Base-by-base conservation (phyloP, 2,888 invertebrate genomes). In the Drosophila parthenogenetica region DNA sequence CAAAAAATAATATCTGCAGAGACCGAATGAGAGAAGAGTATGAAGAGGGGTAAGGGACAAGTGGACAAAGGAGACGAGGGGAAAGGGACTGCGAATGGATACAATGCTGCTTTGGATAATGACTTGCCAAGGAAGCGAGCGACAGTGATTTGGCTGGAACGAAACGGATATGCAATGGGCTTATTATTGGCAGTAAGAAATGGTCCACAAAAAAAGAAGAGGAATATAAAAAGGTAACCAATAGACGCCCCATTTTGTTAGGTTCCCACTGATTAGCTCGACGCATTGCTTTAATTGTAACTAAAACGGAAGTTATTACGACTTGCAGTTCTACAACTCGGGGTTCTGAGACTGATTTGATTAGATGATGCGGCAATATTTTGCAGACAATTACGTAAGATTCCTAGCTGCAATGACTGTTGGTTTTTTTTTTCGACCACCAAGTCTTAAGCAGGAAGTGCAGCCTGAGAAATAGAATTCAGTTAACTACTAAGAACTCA, bases 271-370 rank as follows among this genome's bases (percentile, higher is more conserved):
- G 88, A 84, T 84, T 89, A 89, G 83, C 88, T 73, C 29, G 64
- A 10, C 25, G 69, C 69, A 87, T 85, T 80, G 78, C 40, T 82
- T 89, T 89, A 86, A 86, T 86, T 89, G 89, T 83, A 73, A 69
- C 58, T 59, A 63, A 83, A 89, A 74, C 85, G 85, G 85, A 86
- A 89, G 90, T 90, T 78, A 87, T 89, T 86, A 86, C 71, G 66
- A 76, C 59, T 13, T 35, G 43, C 25, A 68, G 54, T 25, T 71
- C 37, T 79, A n/a, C 14, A 62, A 46, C 25, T 29, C 63, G 59
- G 39, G 48, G 46, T 48, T 49, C 57, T 74, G 64, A 25, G 49
- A 67, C 69, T 81, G 79, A 82, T 88, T 88, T 73, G 86, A 79
- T 89, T 79, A 89, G 90, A 86, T 86, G 85, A 86, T 83, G 60